A percentile compares a stretch with the other conserved stretches of the same genome.
phyloP scores from a whole-genome alignment of 2,113 vertebrate species.

The Anhinga anhinga region DNA sequence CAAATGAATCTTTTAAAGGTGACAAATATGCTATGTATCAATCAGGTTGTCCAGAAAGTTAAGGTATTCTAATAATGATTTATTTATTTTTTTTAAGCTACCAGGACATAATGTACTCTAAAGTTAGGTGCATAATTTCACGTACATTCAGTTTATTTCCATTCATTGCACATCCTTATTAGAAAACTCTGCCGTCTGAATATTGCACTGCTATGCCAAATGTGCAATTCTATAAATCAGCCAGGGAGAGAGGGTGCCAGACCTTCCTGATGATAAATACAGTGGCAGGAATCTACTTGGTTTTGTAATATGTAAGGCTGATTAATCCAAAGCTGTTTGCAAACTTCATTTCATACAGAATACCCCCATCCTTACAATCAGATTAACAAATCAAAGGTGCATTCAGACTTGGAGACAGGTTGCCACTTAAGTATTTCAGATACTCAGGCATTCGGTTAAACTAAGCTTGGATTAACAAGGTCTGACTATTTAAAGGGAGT shows the following conservation, averaged over 20 bases:
- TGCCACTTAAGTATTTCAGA: conserved; percentile 62
- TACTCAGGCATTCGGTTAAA: conserved; percentile 45
- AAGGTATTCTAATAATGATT: background rate
- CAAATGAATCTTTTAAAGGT: background rate
- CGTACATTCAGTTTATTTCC: conserved; percentile 29
- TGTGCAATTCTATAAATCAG: conserved; percentile 49
- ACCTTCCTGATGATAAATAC: conserved; percentile 29
- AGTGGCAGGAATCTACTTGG: conserved; percentile 50
- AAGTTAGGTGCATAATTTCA: conserved; percentile 24
- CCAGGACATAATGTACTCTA: background rate
- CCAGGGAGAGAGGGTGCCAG: conserved; percentile 14
- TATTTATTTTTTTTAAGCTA: background rate
- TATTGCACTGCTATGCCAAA: conserved; percentile 23
- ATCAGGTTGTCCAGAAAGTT: background rate
- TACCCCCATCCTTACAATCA: conserved; percentile 32
- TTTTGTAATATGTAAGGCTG: conserved; percentile 44
- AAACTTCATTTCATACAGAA: conserved; percentile 55
- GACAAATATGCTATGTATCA: background rate
- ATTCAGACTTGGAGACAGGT: conserved; percentile 50
- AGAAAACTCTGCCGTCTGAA: conserved; percentile 31
- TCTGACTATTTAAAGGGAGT: conserved; percentile 62
- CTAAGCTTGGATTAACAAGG: conserved; percentile 71
- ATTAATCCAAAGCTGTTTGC: conserved; percentile 63
- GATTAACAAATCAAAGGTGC: conserved; percentile 66
- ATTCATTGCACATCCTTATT: conserved; percentile 32